Conservation (phyloP, 2,888 invertebrate genomes). For the Hermaeophaga mercurialis region DNA sequence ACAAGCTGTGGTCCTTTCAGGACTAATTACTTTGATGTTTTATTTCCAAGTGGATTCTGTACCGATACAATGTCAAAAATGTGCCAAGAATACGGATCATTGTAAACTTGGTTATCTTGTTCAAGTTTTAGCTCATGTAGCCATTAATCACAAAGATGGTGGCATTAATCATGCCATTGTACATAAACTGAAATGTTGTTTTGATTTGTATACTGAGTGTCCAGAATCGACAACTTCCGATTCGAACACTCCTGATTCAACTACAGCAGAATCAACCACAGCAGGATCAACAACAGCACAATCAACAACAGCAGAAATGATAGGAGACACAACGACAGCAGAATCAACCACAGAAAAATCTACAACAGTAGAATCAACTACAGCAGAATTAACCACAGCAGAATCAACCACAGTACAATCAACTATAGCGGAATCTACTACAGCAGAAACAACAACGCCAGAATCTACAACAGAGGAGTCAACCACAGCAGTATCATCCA, state of each 20-base stretch:
- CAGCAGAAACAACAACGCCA: neutral
- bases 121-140: neutral
- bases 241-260: neutral
- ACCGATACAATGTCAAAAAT: neutral
- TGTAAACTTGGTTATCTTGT: neutral
- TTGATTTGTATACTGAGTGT: neutral
- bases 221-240: neutral
- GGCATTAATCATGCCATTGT: neutral
- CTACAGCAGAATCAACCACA: neutral
- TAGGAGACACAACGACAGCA: neutral
- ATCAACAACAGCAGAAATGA: neutral
- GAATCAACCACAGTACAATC: neutral
- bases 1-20: neutral
- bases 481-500: neutral
- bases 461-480: neutral
- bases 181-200: neutral
- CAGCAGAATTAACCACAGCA: neutral
- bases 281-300: neutral
- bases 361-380: neutral
- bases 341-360: neutral
- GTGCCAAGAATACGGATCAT: neutral
- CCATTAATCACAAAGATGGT: neutral
- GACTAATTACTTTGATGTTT: neutral
- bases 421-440: neutral
- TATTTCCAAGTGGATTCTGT: neutral